phyloP scores from a whole-genome alignment of 2,888 invertebrate species.

The Nephrotoma flavescens region DNA sequence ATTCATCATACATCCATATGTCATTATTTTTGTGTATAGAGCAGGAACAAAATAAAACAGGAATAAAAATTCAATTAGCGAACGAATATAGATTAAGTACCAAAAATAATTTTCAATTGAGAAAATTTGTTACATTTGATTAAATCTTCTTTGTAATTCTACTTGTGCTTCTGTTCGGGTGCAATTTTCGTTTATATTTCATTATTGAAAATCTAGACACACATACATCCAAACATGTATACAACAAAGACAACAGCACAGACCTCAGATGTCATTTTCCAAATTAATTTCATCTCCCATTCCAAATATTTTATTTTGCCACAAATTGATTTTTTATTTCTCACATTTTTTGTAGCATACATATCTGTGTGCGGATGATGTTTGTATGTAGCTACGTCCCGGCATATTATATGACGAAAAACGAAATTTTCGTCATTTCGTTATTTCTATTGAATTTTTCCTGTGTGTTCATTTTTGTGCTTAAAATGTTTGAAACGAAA shows the following conservation, averaged over 20 bases:
- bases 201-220: neutral
- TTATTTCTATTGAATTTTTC: neutral
- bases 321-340: neutral
- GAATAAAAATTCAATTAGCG: neutral
- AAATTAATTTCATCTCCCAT: neutral
- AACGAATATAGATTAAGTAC: neutral
- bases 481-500: neutral
- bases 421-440: neutral
- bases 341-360: neutral
- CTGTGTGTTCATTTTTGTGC: neutral
- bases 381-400: neutral
- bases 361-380: neutral
- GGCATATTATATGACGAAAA: neutral
- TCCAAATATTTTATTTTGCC: neutral
- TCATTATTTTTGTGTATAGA: neutral
- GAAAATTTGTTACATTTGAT: neutral
- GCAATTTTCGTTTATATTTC: neutral
- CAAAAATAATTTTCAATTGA: neutral
- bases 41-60: neutral
- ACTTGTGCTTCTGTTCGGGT: neutral
- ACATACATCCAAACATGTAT: neutral
- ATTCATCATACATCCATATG: neutral
- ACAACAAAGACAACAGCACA: neutral
- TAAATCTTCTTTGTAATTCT: neutral
- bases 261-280: neutral